A percentile compares a stretch with the other conserved stretches of the same genome.
Conservation (phyloP, 2,113 vertebrate species). For the Cyphomyrus discorhynchus region DNA sequence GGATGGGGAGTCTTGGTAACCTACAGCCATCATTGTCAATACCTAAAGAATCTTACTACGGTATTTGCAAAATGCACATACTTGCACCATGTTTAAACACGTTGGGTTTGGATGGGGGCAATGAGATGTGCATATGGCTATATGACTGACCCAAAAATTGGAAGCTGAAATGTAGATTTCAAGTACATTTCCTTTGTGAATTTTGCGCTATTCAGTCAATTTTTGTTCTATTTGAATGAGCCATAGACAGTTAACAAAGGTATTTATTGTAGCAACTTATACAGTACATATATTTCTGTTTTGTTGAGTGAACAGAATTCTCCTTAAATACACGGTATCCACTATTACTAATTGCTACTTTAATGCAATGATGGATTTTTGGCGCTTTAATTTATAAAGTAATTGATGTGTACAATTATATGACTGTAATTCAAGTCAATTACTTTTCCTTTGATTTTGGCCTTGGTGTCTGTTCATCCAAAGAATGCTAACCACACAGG, state of each 20-base stretch:
- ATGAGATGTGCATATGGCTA: background rate
- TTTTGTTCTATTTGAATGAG: background rate
- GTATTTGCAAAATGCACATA: background rate
- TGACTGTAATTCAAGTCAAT: background rate
- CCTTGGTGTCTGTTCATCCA: background rate
- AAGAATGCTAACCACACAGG: background rate
- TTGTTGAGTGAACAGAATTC: background rate
- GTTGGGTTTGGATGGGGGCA: background rate
- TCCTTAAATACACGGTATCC: background rate
- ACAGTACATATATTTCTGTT: background rate
- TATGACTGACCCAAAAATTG: background rate
- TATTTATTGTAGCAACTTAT: background rate
- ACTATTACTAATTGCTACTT: background rate
- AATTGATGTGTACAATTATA: background rate
- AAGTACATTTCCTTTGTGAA: background rate
- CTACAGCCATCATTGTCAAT: background rate
- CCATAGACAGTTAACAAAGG: background rate
- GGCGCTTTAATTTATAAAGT: background rate
- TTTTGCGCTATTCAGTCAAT: background rate
- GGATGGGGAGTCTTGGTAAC: background rate
- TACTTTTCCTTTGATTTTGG: background rate
- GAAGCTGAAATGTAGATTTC: background rate
- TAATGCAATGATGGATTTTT: background rate
- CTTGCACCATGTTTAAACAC: background rate
- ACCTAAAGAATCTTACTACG: slow-evolving; percentile 12